phyloP scores from a whole-genome alignment of 2,888 invertebrate species.

The Allacma fusca region DNA sequence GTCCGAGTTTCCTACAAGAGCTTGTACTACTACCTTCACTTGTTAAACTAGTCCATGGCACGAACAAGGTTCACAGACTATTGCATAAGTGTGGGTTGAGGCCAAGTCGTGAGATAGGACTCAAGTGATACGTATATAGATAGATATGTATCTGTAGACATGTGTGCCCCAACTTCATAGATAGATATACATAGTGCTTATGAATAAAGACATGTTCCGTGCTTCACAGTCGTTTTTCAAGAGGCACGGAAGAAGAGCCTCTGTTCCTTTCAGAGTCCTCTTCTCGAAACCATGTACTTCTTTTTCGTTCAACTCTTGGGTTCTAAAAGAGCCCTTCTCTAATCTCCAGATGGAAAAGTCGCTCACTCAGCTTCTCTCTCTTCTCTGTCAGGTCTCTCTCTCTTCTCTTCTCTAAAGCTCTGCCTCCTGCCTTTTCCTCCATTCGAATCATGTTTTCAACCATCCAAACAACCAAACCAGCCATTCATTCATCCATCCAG shows the following conservation, averaged over 20 bases:
- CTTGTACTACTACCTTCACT: no score
- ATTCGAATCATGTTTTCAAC: slow-evolving; percentile 20
- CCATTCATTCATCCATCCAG: slow-evolving; percentile 29
- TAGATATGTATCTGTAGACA: neutral
- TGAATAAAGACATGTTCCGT: slow-evolving; percentile 48
- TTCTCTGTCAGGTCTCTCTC: neutral
- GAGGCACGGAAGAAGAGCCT: slow-evolving; percentile 28
- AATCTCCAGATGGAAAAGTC: slow-evolving; percentile 41
- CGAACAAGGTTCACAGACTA: neutral
- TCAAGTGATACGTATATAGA: neutral
- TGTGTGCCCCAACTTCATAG: neutral
- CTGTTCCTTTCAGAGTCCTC: slow-evolving; percentile 35
- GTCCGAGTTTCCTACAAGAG: no score
- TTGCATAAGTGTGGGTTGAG: neutral
- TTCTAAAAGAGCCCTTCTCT: slow-evolving; percentile 36
- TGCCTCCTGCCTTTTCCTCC: slow-evolving; percentile 18
- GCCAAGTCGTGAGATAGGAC: neutral
- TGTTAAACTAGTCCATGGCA: slow-evolving; percentile 13
- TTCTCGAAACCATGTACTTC: slow-evolving; percentile 12
- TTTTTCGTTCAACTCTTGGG: slow-evolving; percentile 18
- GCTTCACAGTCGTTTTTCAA: slow-evolving; percentile 49
- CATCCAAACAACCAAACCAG: slow-evolving; percentile 20
- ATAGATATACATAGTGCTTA: slow-evolving; percentile 18
- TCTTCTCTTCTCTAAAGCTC: neutral
- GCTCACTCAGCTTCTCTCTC: slow-evolving; percentile 38